Conservation (phyloP, 2,797 vertebrate genomes). For the Trichosurus vulpecula region DNA sequence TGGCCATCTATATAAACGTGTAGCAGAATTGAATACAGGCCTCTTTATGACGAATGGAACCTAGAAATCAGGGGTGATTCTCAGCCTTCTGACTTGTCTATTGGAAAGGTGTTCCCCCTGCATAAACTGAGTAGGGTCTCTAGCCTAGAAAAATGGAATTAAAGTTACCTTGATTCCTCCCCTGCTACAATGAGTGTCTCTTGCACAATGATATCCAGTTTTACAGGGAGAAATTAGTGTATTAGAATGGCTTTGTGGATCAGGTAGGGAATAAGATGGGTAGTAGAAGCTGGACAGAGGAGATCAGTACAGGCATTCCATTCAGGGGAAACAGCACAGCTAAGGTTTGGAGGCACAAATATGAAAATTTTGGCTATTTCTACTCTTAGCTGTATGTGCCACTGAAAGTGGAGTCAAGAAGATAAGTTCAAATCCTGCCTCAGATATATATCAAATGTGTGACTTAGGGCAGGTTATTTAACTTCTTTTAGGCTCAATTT, state of each 20-base stretch:
- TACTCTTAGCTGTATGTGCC: background rate
- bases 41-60: too few relatives aligned
- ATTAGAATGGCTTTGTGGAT: background rate
- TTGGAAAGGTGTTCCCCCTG: too few relatives aligned
- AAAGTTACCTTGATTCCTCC: background rate
- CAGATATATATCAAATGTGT: background rate
- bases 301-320: background rate
- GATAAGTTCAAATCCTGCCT: background rate
- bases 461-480: background rate
- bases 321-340: background rate
- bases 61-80: too few relatives aligned
- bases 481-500: background rate
- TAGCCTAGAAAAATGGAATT: background rate
- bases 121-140: background rate
- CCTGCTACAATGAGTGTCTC: background rate
- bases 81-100: background rate
- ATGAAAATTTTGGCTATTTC: background rate
- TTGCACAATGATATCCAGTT: background rate
- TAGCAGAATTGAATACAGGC: too few relatives aligned
- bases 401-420: background rate
- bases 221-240: background rate
- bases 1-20: too few relatives aligned
- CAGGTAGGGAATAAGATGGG: background rate
- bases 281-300: background rate
- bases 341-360: background rate